Conservation (phyloP, 2,888 invertebrate species). For the Patella ulyssiponensis region DNA sequence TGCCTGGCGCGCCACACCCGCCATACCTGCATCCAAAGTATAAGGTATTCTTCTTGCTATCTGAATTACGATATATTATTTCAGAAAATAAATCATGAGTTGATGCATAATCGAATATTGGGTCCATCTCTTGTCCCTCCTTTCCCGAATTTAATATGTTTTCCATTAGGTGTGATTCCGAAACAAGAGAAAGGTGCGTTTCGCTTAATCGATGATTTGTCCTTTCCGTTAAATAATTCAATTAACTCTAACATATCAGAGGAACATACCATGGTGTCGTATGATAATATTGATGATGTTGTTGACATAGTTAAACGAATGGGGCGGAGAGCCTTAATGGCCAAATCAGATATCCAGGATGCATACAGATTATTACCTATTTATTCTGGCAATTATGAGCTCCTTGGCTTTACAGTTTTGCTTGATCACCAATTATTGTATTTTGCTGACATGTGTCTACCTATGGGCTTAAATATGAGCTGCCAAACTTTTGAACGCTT, state of each 20-base stretch:
- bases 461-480: constrained; percentile 3
- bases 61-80: background rate
- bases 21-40: no score
- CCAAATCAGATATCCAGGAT: no score
- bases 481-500: background rate
- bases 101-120: background rate
- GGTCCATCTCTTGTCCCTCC: background rate
- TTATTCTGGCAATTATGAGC: no score
- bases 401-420: background rate
- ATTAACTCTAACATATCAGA: no score
- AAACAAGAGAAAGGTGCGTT: background rate
- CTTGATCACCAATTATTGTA: background rate
- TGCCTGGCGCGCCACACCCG: no score
- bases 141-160: background rate
- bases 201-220: background rate
- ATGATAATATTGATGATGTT: no score
- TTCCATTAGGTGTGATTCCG: background rate
- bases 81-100: background rate
- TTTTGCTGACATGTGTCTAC: constrained; percentile 12
- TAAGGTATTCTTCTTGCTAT: background rate
- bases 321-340: no score
- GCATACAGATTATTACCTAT: no score
- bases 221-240: background rate
- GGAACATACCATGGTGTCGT: no score
- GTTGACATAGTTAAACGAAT: no score